Percentiles rank a stretch among this genome's conserved stretches.
phyloP scores from a whole-genome alignment of 2,797 vertebrate species.

The Enteromius anoplus region DNA sequence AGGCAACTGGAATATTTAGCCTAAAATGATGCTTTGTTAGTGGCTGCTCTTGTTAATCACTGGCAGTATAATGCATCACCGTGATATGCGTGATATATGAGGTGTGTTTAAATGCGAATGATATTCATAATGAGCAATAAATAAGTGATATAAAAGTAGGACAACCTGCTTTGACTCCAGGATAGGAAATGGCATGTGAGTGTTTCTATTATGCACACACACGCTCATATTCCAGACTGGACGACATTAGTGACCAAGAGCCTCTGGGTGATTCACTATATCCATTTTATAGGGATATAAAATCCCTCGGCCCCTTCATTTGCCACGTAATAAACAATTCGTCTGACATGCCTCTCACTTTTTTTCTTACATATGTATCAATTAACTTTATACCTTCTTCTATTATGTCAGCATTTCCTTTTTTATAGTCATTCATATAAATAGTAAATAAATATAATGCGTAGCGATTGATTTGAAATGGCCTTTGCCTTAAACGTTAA shows the following conservation, averaged over 20 bases:
- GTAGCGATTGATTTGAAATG: conserved; percentile 32
- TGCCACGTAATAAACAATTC: conserved; percentile 76
- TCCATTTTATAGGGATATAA: conserved; percentile 78
- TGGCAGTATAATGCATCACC: conserved; percentile 64
- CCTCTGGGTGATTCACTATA: conserved; percentile 74
- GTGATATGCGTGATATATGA: conserved; percentile 64
- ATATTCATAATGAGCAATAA: conserved; percentile 71
- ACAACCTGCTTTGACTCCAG: conserved; percentile 51
- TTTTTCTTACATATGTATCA: conserved; percentile 73
- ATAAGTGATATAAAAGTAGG: conserved; percentile 66
- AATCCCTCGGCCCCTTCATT: conserved; percentile 76
- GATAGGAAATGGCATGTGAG: conserved; percentile 30
- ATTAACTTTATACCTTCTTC: conserved; percentile 77
- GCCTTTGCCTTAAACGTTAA: background rate
- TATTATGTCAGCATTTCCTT: conserved; percentile 70
- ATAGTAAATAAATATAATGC: conserved; percentile 44
- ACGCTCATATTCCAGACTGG: conserved; percentile 43
- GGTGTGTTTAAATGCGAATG: conserved; percentile 67
- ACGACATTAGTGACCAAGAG: conserved; percentile 63
- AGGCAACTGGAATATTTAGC: conserved; percentile 74
- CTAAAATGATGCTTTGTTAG: conserved; percentile 76
- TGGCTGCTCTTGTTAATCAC: conserved; percentile 64
- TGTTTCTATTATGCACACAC: conserved; percentile 35
- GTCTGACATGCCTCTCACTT: conserved; percentile 67
- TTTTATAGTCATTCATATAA: conserved; percentile 58